These are phyloP conservation scores for Brienomyrus longianalis DNA, from an alignment of 2,113 vertebrate species.

Conservation along the genomic window DNA sequence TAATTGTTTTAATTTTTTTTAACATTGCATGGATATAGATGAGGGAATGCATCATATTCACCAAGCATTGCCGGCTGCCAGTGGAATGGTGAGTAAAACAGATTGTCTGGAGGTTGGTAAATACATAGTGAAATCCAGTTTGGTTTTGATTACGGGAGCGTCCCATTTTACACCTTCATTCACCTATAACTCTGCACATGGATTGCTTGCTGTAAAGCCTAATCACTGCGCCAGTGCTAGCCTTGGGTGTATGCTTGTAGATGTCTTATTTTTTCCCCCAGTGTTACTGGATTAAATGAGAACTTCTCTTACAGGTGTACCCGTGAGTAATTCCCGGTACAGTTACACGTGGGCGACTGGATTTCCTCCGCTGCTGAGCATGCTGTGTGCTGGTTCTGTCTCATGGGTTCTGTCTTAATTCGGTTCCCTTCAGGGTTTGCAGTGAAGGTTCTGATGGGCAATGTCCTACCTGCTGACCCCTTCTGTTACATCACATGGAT, in stretches of 20 bases:
- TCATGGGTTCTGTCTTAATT: background rate
- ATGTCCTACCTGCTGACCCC: background rate
- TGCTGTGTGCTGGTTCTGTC: background rate
- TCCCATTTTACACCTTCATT: background rate
- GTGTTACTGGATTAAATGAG: background rate
- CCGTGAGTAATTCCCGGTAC: background rate
- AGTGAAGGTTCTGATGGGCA: background rate
- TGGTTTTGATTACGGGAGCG: background rate
- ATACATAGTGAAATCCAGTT: background rate
- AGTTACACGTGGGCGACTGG: background rate
- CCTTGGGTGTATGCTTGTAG: background rate
- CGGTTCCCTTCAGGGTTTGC: background rate
- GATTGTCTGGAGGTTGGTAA: slow-evolving; percentile 2
- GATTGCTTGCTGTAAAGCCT: background rate
- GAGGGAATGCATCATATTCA: background rate
- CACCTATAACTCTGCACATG: background rate
- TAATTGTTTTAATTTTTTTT: background rate
- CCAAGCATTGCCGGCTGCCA: background rate
- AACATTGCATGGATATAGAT: background rate
- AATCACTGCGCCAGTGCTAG: background rate
- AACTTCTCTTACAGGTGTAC: background rate
- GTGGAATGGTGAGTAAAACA: background rate
- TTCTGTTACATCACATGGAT: background rate
- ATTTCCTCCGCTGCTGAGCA: background rate
- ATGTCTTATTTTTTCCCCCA: background rate